Evolutionary conservation across 2,888 invertebrate species (phyloP).

Genomic region (Lepeophtheirus nordmannii): DNA sequence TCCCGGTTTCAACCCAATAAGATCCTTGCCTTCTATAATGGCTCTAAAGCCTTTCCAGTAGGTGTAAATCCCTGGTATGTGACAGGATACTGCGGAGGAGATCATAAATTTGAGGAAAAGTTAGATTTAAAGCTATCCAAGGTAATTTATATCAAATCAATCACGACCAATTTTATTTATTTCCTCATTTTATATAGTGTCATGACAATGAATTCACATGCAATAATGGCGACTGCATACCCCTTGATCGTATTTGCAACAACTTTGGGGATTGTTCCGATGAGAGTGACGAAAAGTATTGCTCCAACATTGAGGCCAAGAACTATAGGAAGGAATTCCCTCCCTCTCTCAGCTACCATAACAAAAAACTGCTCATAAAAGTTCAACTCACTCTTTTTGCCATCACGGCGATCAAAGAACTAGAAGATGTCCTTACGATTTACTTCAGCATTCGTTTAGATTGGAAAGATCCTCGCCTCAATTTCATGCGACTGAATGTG

Average conservation of each 20-base stretch:
- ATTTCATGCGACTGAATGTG: not conserved
- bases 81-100: not conserved
- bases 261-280: not conserved
- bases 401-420: conserved; percentile 1
- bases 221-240: not conserved
- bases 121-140: no score
- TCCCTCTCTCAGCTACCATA: not conserved
- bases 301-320: not conserved
- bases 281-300: not conserved
- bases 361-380: not conserved
- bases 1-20: not conserved
- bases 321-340: not conserved
- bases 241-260: not conserved
- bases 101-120: not conserved
- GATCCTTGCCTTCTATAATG: not conserved
- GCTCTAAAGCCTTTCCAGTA: not conserved
- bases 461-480: conserved; percentile 5
- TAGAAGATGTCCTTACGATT: not conserved
- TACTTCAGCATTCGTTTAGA: not conserved
- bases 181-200: not conserved
- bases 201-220: not conserved
- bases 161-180: not conserved
- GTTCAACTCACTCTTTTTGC: not conserved
- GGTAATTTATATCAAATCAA: not conserved
- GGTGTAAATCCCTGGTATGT: not conserved